phyloP scores from a whole-genome alignment of 2,113 vertebrate genomes.

The Genyomyrus donnyi region DNA sequence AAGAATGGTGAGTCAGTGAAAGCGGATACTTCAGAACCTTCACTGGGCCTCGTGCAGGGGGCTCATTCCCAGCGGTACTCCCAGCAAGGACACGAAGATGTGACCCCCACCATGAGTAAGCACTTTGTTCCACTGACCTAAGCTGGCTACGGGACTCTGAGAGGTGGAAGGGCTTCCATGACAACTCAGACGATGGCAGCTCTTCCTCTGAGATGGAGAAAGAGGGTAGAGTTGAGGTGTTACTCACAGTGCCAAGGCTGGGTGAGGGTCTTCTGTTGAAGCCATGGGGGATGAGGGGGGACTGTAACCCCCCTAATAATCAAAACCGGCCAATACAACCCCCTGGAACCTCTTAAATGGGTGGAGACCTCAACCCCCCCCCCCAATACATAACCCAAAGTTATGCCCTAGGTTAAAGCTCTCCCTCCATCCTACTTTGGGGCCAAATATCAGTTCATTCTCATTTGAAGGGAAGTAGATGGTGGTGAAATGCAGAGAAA shows the following conservation, averaged over 20 bases:
- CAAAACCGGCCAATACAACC: neutral
- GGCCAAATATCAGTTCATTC: neutral
- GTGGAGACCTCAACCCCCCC: neutral
- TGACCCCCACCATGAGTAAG: neutral
- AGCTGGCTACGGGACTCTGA: conserved; percentile 62
- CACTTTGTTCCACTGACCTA: conserved; percentile 64
- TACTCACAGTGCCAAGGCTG: neutral
- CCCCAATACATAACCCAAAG: neutral
- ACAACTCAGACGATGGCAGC: conserved; percentile 77
- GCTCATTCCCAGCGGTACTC: neutral
- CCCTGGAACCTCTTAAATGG: neutral
- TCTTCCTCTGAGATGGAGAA: conserved; percentile 73
- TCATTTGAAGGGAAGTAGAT: neutral
- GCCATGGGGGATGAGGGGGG: neutral
- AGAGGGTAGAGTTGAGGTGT: neutral
- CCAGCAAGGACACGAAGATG: neutral
- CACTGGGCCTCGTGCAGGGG: neutral
- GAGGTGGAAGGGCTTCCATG: conserved; percentile 77
- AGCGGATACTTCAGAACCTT: neutral
- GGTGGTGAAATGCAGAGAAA: neutral
- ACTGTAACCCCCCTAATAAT: neutral
- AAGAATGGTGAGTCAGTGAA: neutral
- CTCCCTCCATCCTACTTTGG: neutral
- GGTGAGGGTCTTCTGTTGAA: neutral
- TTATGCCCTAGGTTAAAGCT: neutral